Evolutionary conservation across 2,888 invertebrate genomes (phyloP), one percentile per base, ranked within the genome.

Genomic region (Barypeithes pellucidus): DNA sequence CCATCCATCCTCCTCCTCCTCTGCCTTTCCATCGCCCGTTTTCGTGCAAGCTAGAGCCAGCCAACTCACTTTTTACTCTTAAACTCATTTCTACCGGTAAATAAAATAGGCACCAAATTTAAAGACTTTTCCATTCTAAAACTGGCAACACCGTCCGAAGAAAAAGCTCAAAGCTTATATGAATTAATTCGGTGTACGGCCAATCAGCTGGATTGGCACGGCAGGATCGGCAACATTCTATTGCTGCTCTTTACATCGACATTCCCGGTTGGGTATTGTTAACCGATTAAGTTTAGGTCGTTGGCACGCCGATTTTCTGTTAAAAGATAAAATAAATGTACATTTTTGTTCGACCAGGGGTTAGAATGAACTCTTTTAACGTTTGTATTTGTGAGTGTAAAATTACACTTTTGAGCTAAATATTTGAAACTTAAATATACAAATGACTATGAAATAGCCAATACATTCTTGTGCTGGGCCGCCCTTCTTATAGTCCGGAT

Each of bases 231-330:
- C 50, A 50, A 24, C 50, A 50, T 50, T 50, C 22, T 50, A 50
- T 50, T 50, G n/a, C 24, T 50, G 22, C 50, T 50, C 50, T 24
- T 50, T 50, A 22, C 22, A 50, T 22, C 47, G 50, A 7, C 50
- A 50, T 50, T 50, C 50, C 22, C n/a, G 50, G 50, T 50, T 22
- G 50, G 50, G 24, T 50, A 50, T 50, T 50, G 50, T 50, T 50
- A 50, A 24, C 50, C 24, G 50, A 50, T 24, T 50, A 50, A 50
- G 24, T 50, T 50, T 22, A 24, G 24, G 24, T 50, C 50, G 50
- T 50, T 50, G 50, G 12, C 24, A n/a, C 22, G 12, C 16, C 50
- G 24, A 24, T 24, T 20, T 24, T 50, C 24, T 50, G 11, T 50
- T 12, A 11, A 50, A 50, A 50, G n/a, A 50, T 50, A 24, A 50